A percentile compares a stretch with the other conserved stretches of the same genome.
phyloP scores from a whole-genome alignment of 2,797 vertebrate species.

The Lagorchestes hirsutus region DNA sequence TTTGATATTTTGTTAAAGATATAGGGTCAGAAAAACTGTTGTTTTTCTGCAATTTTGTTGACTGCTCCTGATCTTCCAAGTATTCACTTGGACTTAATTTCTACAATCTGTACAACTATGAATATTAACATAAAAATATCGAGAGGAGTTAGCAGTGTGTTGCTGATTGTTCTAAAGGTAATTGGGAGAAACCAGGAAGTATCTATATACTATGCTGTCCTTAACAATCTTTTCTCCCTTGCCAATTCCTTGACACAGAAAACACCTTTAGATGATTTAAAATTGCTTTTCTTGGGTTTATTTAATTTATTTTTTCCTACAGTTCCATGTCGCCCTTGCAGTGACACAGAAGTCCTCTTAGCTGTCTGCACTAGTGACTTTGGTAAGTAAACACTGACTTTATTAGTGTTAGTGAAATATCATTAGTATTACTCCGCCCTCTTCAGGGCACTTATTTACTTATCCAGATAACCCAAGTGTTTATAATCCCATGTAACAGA shows the following conservation, averaged over 20 bases:
- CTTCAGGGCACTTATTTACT: not conserved
- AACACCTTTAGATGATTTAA: not conserved
- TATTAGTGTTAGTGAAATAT: not conserved
- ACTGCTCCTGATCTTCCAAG: not conserved
- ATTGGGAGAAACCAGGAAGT: not conserved
- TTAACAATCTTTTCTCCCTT: not conserved
- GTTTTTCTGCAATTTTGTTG: not conserved
- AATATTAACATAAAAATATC: not conserved
- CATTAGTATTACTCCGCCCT: not conserved
- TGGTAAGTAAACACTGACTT: constrained; percentile 88
- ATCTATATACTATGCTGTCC: not conserved
- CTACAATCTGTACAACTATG: not conserved
- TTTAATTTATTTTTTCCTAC: constrained; percentile 68
- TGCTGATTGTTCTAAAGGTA: not conserved
- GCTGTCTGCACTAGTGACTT: constrained; percentile 98
- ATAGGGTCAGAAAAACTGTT: not conserved
- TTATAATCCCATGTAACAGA: not conserved
- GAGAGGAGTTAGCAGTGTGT: not conserved
- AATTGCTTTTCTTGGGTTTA: not conserved
- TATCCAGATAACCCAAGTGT: not conserved
- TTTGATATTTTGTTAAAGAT: not conserved
- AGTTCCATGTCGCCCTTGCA: constrained; percentile 97
- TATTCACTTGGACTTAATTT: not conserved
- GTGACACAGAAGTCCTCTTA: constrained; percentile 93
- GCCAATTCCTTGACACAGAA: not conserved